Conservation (phyloP, 2,888 invertebrate species). For the Parnassius glacialis region DNA sequence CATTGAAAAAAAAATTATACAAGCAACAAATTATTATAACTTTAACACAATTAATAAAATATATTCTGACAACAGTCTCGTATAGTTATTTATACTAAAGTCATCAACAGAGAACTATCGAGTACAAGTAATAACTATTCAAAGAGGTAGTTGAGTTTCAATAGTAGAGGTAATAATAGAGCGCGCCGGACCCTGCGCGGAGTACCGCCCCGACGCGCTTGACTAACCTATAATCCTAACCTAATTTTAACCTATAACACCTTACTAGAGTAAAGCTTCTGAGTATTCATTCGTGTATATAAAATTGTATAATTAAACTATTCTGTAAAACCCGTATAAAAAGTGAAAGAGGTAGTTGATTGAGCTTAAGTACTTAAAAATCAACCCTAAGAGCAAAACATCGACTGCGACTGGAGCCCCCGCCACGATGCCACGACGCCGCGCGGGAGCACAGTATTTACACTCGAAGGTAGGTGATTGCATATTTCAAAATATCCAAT, state of each 20-base stretch:
- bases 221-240: conserved; percentile 47
- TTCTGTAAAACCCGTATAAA: conserved; percentile 81
- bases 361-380: conserved; percentile 79
- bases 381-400: conserved; percentile 68
- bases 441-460: conserved; percentile 38
- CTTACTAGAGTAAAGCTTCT: conserved; percentile 80
- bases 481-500: conserved; percentile 45
- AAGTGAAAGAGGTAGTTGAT: conserved; percentile 79
- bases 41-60: conserved; percentile 76
- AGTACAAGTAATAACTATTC: conserved; percentile 67
- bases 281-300: conserved; percentile 79
- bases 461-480: conserved; percentile 45
- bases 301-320: conserved; percentile 81
- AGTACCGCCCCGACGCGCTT: conserved; percentile 66
- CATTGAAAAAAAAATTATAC: conserved; percentile 49
- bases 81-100: conserved; percentile 63
- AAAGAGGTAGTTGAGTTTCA: conserved; percentile 79
- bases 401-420: conserved; percentile 46
- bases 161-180: conserved; percentile 60
- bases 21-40: conserved; percentile 64
- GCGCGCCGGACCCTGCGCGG: conserved; percentile 76
- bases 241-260: conserved; percentile 66
- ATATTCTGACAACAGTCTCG: conserved; percentile 76
- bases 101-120: conserved; percentile 68
- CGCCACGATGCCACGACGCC: conserved; percentile 37